Evolutionary conservation across 2,113 vertebrate genomes (phyloP).

Genomic region (Odocoileus virginianus): DNA sequence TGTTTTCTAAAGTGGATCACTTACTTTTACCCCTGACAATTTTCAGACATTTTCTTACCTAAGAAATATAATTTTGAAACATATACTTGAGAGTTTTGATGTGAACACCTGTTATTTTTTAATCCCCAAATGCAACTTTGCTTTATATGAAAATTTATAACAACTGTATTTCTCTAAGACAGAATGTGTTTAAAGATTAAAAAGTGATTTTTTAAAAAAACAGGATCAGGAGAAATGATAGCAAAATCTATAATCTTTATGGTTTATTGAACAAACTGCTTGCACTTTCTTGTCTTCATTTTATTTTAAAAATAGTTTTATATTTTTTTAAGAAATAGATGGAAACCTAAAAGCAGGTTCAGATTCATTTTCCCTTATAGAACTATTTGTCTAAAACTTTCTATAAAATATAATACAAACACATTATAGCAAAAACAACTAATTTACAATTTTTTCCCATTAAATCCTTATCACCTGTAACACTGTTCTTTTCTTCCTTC

Average conservation of each 20-base stretch:
- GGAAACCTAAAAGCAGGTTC: not conserved
- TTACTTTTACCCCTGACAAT: not conserved
- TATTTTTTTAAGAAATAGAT: not conserved
- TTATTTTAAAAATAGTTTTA: not conserved
- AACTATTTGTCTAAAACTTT: not conserved
- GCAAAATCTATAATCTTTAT: not conserved
- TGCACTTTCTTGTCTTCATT: not conserved
- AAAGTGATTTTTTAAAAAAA: conserved; percentile 17
- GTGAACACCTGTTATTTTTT: not conserved
- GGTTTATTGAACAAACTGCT: not conserved
- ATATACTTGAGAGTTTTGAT: not conserved
- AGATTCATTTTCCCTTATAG: not conserved
- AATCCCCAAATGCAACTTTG: conserved; percentile 4
- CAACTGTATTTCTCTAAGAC: not conserved
- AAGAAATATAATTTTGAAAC: conserved; percentile 38
- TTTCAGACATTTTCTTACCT: not conserved
- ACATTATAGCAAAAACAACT: not conserved
- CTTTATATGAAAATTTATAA: conserved; percentile 30
- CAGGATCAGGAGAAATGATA: not conserved
- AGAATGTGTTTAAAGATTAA: conserved; percentile 3
- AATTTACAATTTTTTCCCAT: not conserved
- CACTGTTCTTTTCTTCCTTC: not conserved
- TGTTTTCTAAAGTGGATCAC: not conserved
- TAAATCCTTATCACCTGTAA: not conserved
- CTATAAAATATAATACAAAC: not conserved